Conservation (phyloP, 2,113 vertebrate genomes). For the Dasyornis broadbenti region DNA sequence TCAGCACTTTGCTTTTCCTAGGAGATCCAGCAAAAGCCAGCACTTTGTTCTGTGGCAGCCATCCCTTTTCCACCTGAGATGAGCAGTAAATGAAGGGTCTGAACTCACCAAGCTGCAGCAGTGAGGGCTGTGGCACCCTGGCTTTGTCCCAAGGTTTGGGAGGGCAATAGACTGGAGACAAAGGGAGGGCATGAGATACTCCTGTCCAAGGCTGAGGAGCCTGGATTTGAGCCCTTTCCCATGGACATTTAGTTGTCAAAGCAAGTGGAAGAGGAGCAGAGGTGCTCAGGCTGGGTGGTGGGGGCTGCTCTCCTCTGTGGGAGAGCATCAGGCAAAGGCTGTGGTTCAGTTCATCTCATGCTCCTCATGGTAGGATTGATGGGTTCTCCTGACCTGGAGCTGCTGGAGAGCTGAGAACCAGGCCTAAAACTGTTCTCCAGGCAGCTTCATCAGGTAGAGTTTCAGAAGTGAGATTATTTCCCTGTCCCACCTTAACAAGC, state of each 20-base stretch:
- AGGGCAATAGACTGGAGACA: accelerated
- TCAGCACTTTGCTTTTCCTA: background rate
- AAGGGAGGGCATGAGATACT: background rate
- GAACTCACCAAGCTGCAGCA: background rate
- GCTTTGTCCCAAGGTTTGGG: background rate
- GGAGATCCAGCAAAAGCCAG: background rate
- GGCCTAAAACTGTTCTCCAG: background rate
- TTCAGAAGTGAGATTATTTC: background rate
- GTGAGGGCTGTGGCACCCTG: background rate
- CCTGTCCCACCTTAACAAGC: background rate
- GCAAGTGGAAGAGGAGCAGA: background rate
- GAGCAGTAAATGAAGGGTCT: background rate
- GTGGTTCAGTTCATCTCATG: background rate
- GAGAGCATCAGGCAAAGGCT: background rate
- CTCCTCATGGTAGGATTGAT: background rate
- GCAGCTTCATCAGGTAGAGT: background rate
- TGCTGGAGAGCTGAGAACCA: background rate
- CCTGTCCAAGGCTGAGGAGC: background rate
- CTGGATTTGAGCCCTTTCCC: background rate
- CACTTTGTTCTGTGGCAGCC: background rate
- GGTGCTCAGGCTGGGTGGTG: background rate
- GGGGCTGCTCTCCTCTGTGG: background rate
- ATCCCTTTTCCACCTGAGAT: background rate
- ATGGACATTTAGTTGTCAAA: background rate
- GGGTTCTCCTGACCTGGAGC: background rate